Evolutionary conservation across 2,888 invertebrate genomes (phyloP).

Genomic region (Sesamia inferens): DNA sequence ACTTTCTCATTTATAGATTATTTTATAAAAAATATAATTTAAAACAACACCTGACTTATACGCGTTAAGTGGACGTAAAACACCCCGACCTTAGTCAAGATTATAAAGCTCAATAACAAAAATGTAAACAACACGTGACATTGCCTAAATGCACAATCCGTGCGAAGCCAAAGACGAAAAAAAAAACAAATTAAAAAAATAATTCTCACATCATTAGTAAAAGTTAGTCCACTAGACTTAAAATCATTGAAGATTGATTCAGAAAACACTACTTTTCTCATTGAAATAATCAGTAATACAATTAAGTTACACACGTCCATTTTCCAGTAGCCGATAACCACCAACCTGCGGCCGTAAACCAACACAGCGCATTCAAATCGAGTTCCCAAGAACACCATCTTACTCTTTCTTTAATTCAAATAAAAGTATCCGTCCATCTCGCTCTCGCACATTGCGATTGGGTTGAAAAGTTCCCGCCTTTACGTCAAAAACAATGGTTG

Average conservation of each 20-base stretch:
- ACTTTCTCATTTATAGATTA: too few relatives aligned
- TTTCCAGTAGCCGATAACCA: conserved; percentile 8
- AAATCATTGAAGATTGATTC: neutral
- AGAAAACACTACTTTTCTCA: neutral
- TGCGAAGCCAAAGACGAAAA: too few relatives aligned
- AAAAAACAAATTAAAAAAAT: neutral
- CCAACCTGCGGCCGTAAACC: conserved; percentile 3
- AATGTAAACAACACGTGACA: too few relatives aligned
- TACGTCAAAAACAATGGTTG: conserved; percentile 75
- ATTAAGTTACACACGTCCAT: neutral
- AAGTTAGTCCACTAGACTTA: neutral
- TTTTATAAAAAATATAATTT: too few relatives aligned
- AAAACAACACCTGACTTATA: too few relatives aligned
- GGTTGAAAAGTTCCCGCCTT: conserved; percentile 79
- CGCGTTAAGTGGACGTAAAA: too few relatives aligned
- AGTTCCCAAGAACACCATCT: conserved; percentile 31
- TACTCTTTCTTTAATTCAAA: conserved; percentile 63
- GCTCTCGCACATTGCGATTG: conserved; percentile 71
- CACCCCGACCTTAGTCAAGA: neutral
- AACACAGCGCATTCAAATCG: conserved; percentile 28
- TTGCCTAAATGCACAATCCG: too few relatives aligned
- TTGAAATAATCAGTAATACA: neutral
- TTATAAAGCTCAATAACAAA: neutral
- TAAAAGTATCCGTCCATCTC: conserved; percentile 64
- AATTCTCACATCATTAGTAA: neutral